Conservation (phyloP, 2,113 vertebrate genomes). For the Dissostichus mawsoni region DNA sequence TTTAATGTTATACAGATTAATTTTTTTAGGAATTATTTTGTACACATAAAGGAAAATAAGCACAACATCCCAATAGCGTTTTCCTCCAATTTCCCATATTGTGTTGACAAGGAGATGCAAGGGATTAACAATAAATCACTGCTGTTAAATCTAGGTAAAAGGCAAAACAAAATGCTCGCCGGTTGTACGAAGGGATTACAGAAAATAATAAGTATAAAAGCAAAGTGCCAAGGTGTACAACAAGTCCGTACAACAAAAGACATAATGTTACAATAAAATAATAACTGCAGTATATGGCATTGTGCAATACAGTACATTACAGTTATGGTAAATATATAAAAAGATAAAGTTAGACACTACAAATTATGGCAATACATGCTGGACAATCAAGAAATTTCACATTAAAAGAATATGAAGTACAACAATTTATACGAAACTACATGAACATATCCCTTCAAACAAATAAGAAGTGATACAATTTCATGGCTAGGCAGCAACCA, state of each 20-base stretch:
- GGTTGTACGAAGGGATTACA: slow-evolving; percentile 61
- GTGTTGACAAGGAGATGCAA: slow-evolving; percentile 51
- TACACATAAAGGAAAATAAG: slow-evolving; percentile 72
- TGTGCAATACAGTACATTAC: slow-evolving; percentile 80
- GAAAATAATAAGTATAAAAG: slow-evolving; percentile 63
- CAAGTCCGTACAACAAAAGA: slow-evolving; percentile 72
- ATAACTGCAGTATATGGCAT: slow-evolving; percentile 75
- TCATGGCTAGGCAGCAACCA: slow-evolving; percentile 67
- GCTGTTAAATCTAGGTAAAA: slow-evolving; percentile 63
- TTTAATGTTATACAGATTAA: slow-evolving; percentile 77
- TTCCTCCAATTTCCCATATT: slow-evolving; percentile 54
- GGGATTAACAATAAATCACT: slow-evolving; percentile 55
- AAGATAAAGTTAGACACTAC: slow-evolving; percentile 75
- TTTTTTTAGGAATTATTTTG: slow-evolving; percentile 54
- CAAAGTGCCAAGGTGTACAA: slow-evolving; percentile 76
- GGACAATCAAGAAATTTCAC: slow-evolving; percentile 63
- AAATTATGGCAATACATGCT: slow-evolving; percentile 75
- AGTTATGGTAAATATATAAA: slow-evolving; percentile 75
- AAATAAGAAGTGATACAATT: slow-evolving; percentile 47
- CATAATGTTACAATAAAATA: slow-evolving; percentile 65
- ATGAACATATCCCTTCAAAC: slow-evolving; percentile 56
- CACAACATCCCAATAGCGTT: slow-evolving; percentile 61
- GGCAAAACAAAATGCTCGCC: slow-evolving; percentile 61
- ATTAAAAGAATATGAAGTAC: slow-evolving; percentile 74
- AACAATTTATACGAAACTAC: slow-evolving; percentile 67